These are phyloP conservation scores for Leptatherina wallacei DNA, from an alignment of 2,797 vertebrate genomes.

Conservation along the genomic window DNA sequence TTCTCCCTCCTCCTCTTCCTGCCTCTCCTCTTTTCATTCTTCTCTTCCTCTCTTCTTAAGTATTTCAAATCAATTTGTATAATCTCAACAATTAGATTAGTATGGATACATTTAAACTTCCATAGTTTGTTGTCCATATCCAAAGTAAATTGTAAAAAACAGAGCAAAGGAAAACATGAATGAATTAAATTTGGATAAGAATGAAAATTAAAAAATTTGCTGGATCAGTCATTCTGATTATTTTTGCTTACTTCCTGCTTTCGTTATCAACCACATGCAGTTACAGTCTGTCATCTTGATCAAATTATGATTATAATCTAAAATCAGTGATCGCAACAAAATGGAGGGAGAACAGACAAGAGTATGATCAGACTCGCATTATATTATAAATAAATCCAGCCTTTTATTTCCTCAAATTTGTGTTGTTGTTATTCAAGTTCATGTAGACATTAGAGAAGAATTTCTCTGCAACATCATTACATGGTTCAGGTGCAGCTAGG, in stretches of 20 bases:
- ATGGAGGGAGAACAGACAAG: slow-evolving; percentile 35
- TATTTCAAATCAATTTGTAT: not conserved
- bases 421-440: not conserved
- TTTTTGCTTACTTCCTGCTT: not conserved
- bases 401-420: slow-evolving; percentile 40
- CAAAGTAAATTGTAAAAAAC: not conserved
- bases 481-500: too few relatives aligned
- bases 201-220: too few relatives aligned
- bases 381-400: slow-evolving; percentile 8
- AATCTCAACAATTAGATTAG: too few relatives aligned
- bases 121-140: not conserved
- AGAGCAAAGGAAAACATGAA: not conserved
- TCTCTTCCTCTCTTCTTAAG: too few relatives aligned
- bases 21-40: not conserved
- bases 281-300: slow-evolving; percentile 55
- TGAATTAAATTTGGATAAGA: too few relatives aligned
- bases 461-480: too few relatives aligned
- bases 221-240: not conserved
- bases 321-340: slow-evolving; percentile 19
- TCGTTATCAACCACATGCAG: not conserved
- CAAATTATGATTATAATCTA: slow-evolving; percentile 47
- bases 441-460: too few relatives aligned
- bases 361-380: slow-evolving; percentile 42
- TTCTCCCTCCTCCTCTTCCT: slow-evolving; percentile 5
- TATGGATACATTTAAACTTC: too few relatives aligned